Evolutionary conservation across 2,113 vertebrate genomes (phyloP).

Genomic region (Collichthys lucidus): DNA sequence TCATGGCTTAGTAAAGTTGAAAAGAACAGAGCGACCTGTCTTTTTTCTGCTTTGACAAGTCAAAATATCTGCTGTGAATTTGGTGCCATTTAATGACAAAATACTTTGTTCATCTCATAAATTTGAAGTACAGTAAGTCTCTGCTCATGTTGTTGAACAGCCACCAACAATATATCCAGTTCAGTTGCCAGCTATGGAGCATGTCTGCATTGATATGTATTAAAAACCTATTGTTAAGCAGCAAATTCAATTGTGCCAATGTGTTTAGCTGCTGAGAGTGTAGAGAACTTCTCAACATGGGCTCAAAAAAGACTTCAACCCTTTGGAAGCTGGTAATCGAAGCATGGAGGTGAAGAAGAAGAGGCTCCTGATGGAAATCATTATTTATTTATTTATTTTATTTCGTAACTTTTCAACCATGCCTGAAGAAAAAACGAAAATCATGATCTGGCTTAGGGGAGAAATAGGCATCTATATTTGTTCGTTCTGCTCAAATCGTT

Average conservation of each 20-base stretch:
- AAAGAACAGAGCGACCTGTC: background rate
- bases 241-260: slow-evolving; percentile 66
- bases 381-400: slow-evolving; percentile 23
- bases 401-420: slow-evolving; percentile 18
- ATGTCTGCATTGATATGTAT: slow-evolving; percentile 61
- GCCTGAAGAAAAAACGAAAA: background rate
- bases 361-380: slow-evolving; percentile 35
- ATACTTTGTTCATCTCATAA: background rate
- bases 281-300: slow-evolving; percentile 58
- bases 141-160: background rate
- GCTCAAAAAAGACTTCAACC: slow-evolving; percentile 72
- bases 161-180: slow-evolving; percentile 14
- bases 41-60: background rate
- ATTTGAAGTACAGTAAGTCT: background rate
- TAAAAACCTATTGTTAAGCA: slow-evolving; percentile 60
- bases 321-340: slow-evolving; percentile 60
- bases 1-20: background rate
- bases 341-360: slow-evolving; percentile 22
- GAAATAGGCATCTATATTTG: slow-evolving; percentile 40
- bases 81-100: background rate
- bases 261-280: slow-evolving; percentile 57
- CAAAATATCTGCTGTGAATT: slow-evolving; percentile 3
- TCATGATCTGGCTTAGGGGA: background rate
- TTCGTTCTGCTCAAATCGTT: slow-evolving; percentile 56
- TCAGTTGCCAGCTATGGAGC: slow-evolving; percentile 18